phyloP scores from a whole-genome alignment of 2,113 vertebrate genomes.

The Silurus asotus region DNA sequence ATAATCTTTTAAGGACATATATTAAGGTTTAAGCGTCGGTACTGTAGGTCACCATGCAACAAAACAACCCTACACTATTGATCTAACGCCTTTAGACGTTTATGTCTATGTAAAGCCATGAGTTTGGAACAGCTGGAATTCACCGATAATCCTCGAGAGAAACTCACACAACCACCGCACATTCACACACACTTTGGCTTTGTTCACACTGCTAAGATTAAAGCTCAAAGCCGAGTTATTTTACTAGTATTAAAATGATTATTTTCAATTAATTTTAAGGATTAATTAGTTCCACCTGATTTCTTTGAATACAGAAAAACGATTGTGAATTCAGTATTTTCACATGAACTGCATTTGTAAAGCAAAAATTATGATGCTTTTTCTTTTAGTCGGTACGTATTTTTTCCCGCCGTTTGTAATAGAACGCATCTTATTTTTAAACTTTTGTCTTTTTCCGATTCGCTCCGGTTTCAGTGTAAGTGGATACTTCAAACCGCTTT shows the following conservation, averaged over 20 bases:
- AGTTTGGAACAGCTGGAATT: slow-evolving; percentile 60
- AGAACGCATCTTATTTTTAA: background rate
- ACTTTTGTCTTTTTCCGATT: background rate
- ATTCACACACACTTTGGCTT: slow-evolving; percentile 32
- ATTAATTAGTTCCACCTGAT: background rate
- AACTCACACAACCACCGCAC: slow-evolving; percentile 18
- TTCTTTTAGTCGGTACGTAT: too few relatives aligned
- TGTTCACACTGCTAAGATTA: slow-evolving; percentile 9
- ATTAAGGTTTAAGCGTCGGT: slow-evolving; percentile 64
- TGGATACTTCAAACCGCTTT: background rate
- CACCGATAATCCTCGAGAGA: slow-evolving; percentile 3
- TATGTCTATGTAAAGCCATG: slow-evolving; percentile 39
- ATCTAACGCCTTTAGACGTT: slow-evolving; percentile 48
- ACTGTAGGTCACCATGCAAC: slow-evolving; percentile 64
- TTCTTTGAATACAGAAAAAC: background rate
- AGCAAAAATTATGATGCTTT: background rate
- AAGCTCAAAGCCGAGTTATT: background rate
- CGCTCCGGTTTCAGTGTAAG: background rate
- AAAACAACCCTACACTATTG: slow-evolving; percentile 58
- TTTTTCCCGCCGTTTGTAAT: too few relatives aligned
- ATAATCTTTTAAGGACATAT: slow-evolving; percentile 71
- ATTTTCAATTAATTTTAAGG: too few relatives aligned
- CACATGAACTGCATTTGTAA: background rate
- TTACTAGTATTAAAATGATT: background rate
- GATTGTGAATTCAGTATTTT: background rate